A percentile compares a stretch with the other conserved stretches of the same genome.
Conservation (phyloP, 64 coral and sea anemone species). For the Cladopsammia gracilis region DNA sequence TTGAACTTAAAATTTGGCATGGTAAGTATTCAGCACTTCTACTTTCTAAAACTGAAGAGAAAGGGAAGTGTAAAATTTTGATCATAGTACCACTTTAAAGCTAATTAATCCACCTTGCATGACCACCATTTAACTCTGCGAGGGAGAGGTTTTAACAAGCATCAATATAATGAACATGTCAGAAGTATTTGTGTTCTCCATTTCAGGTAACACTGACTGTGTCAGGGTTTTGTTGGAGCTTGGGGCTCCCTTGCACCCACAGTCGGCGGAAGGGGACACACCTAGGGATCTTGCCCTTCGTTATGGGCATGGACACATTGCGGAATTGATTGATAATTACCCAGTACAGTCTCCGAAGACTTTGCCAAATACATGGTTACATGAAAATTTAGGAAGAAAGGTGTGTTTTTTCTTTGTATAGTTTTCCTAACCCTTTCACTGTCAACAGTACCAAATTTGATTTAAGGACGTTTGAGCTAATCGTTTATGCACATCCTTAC, state of each 20-base stretch:
- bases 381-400: constrained; percentile 95
- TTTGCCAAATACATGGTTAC: constrained; percentile 76
- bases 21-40: too few relatives aligned
- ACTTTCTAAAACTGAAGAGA: too few relatives aligned
- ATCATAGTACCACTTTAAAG: too few relatives aligned
- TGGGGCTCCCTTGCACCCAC: constrained; percentile 90
- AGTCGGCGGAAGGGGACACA: constrained; percentile 90
- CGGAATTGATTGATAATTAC: constrained; percentile 86
- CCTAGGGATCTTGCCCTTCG: constrained; percentile 91
- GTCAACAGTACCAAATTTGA: too few relatives aligned
- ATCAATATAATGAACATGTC: too few relatives aligned
- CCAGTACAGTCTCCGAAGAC: constrained; percentile 81
- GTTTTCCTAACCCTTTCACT: too few relatives aligned
- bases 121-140: too few relatives aligned
- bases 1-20: too few relatives aligned
- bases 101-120: too few relatives aligned
- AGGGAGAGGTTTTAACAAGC: neutral
- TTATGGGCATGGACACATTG: constrained; percentile 78
- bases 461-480: too few relatives aligned
- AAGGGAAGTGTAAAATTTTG: too few relatives aligned
- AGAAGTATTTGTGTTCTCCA: neutral
- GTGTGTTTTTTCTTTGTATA: constrained; percentile 29
- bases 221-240: constrained; percentile 75
- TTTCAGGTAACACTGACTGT: constrained; percentile 60
- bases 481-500: too few relatives aligned